phyloP scores from a whole-genome alignment of 1,140 invertebrate genomes.

The Lasaia peninsularis region DNA sequence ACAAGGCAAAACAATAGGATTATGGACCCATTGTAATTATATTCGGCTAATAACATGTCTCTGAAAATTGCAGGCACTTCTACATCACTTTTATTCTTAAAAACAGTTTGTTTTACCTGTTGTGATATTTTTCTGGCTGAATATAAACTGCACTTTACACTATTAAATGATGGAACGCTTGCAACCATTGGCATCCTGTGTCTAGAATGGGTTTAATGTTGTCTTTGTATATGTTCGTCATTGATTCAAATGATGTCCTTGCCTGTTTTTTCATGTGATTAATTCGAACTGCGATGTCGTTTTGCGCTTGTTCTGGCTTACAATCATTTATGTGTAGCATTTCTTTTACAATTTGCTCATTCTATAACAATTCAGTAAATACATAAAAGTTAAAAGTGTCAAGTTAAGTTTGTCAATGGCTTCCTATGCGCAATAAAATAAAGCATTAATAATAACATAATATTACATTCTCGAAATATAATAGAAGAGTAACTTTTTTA shows the following conservation, averaged over 20 bases:
- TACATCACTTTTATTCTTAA: slow-evolving; percentile 5
- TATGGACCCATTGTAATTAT: neutral
- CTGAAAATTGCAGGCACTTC: neutral
- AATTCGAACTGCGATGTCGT: neutral
- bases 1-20: slow-evolving; percentile 4
- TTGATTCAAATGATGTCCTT: slow-evolving; percentile 2
- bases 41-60: slow-evolving; percentile 1
- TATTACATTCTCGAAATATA: neutral
- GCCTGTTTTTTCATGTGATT: slow-evolving; percentile 1
- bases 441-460: neutral
- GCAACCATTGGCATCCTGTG: neutral
- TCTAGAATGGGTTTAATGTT: slow-evolving; percentile 1
- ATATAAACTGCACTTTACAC: neutral
- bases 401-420: slow-evolving; percentile 1
- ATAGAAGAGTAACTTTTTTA: neutral
- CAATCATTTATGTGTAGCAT: neutral
- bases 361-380: slow-evolving; percentile 1
- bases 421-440: neutral
- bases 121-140: neutral
- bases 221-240: neutral
- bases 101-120: slow-evolving; percentile 1
- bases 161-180: neutral
- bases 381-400: neutral
- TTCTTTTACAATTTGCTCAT: neutral
- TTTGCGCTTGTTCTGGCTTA: neutral